A percentile compares a stretch with the other conserved stretches of the same genome.
Evolutionary conservation across 2,888 invertebrate genomes (phyloP).

Genomic region (Pseudococcus longispinus): DNA sequence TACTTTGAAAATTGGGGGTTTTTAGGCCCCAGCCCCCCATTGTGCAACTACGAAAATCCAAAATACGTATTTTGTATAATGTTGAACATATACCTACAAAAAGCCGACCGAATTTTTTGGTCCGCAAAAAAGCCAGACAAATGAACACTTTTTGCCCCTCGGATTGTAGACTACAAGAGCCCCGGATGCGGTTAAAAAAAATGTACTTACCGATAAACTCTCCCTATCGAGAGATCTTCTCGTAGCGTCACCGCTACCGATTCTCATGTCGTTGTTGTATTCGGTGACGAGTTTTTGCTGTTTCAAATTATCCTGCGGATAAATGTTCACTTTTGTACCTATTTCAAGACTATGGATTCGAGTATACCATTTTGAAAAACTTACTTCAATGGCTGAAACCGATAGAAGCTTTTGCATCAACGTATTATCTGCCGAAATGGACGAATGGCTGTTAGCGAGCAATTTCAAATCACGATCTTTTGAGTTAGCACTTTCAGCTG

Average conservation of each 20-base stretch:
- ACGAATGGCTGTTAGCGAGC: neutral
- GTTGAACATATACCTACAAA: too few species aligned
- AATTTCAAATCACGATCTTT: conserved; percentile 13
- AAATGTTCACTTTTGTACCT: neutral
- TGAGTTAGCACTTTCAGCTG: neutral
- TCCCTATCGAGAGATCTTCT: conserved; percentile 6
- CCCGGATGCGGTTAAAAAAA: too few species aligned
- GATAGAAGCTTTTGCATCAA: neutral
- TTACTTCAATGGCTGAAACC: conserved; percentile 13
- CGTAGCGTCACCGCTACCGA: neutral
- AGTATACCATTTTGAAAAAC: neutral
- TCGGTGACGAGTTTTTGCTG: neutral
- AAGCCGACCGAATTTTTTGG: too few species aligned
- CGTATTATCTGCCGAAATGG: neutral
- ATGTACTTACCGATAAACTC: neutral
- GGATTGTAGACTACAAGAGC: too few species aligned
- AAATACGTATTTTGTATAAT: too few species aligned
- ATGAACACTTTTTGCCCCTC: too few species aligned
- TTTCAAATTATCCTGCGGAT: neutral
- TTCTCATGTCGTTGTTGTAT: neutral
- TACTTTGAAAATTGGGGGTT: too few species aligned
- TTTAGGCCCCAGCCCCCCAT: too few species aligned
- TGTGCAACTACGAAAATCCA: too few species aligned
- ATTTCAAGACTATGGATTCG: neutral
- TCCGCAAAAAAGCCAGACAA: too few species aligned